A percentile compares a stretch with the other conserved stretches of the same genome.
These are phyloP conservation scores for Psettodes erumei DNA, from an alignment of 2,113 vertebrate species.

Conservation along the genomic window DNA sequence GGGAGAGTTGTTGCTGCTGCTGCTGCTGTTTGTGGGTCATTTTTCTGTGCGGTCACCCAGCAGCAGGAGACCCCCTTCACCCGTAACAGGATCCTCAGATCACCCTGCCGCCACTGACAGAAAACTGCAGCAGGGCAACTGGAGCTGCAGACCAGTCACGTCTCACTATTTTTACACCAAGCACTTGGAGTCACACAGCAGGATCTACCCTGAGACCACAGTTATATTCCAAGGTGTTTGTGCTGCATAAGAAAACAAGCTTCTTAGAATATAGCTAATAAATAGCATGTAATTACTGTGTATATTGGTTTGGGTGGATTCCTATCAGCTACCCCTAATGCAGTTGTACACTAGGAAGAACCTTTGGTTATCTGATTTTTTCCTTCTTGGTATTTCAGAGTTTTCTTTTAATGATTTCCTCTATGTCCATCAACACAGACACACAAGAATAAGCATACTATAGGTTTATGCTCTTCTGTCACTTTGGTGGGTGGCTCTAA, in stretches of 20 bases:
- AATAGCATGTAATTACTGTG: background rate
- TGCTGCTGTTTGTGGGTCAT: slow-evolving; percentile 10
- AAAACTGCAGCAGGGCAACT: slow-evolving; percentile 20
- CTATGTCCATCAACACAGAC: no score
- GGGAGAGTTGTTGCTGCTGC: background rate
- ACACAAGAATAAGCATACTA: no score
- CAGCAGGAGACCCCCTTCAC: slow-evolving; percentile 22
- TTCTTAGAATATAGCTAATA: no score
- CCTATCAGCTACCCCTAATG: background rate
- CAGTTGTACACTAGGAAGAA: no score
- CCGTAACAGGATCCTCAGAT: slow-evolving; percentile 49
- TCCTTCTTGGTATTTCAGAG: no score
- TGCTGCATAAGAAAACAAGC: background rate
- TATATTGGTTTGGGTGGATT: background rate
- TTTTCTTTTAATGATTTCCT: no score
- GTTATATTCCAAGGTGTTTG: background rate
- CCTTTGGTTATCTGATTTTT: no score
- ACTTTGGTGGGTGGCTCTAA: no score
- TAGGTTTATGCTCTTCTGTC: no score
- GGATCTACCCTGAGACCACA: background rate
- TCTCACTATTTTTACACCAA: slow-evolving; percentile 29
- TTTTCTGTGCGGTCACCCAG: slow-evolving; percentile 27
- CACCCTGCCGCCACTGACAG: slow-evolving; percentile 21
- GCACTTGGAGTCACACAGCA: background rate
- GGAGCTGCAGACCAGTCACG: background rate